A percentile compares a stretch with the other conserved stretches of the same genome.
phyloP scores from a whole-genome alignment of 64 coral and sea anemone species.

The Porites lutea region DNA sequence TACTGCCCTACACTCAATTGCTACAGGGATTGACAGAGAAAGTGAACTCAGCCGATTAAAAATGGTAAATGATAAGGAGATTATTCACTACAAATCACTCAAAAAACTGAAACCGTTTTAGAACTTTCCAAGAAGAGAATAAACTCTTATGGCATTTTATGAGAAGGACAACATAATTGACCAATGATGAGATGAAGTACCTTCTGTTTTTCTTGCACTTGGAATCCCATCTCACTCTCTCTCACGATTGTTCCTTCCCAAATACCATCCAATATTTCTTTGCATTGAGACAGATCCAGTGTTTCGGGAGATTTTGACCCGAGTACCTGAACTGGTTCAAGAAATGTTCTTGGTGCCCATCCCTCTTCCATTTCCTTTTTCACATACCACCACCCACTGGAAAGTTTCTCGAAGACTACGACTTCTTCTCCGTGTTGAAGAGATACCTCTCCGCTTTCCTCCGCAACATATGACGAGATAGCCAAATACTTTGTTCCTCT shows the following conservation, averaged over 20 bases:
- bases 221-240: neutral
- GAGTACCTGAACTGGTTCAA: too few relatives aligned
- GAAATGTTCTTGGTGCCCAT: too few relatives aligned
- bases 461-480: conserved; percentile 4
- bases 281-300: neutral
- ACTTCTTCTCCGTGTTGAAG: conserved; percentile 15
- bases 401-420: conserved; percentile 6
- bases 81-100: too few relatives aligned
- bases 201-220: neutral
- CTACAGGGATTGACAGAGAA: too few relatives aligned
- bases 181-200: neutral
- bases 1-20: too few relatives aligned
- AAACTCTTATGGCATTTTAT: neutral
- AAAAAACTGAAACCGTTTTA: too few relatives aligned
- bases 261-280: neutral
- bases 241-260: neutral
- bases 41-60: too few relatives aligned
- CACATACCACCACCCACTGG: too few relatives aligned
- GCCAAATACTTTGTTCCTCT: neutral
- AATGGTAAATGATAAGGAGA: too few relatives aligned
- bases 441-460: conserved; percentile 9
- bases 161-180: neutral
- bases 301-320: too few relatives aligned
- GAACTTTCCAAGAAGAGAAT: too few relatives aligned
- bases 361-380: too few relatives aligned